Conservation (phyloP, 1,140 invertebrate genomes). For the Temnothorax curvispinosus region DNA sequence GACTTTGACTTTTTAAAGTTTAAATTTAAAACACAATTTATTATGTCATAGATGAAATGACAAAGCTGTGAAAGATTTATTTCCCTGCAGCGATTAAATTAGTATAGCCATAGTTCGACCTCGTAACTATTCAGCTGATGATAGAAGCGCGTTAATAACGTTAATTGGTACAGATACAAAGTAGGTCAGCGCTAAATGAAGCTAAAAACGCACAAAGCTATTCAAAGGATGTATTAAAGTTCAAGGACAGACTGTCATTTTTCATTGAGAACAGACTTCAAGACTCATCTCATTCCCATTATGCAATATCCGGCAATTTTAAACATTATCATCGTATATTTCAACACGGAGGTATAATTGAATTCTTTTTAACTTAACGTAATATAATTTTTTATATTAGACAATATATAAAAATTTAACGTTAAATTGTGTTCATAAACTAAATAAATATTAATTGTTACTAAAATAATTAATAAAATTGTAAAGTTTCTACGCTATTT, state of each 20-base stretch:
- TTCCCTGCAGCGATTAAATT: not conserved
- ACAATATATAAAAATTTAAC: not conserved
- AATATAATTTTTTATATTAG: not conserved
- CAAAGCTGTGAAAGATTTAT: not conserved
- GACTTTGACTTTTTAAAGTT: not conserved
- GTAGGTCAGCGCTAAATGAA: constrained; percentile 32
- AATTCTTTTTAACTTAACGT: not conserved
- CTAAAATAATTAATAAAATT: not conserved
- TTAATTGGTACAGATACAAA: constrained; percentile 73
- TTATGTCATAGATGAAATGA: not conserved
- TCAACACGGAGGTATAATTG: not conserved
- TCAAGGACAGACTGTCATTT: constrained; percentile 50
- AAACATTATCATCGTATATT: not conserved
- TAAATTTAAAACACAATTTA: not conserved
- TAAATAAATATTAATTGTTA: not conserved
- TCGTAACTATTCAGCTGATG: constrained; percentile 66
- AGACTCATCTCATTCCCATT: constrained; percentile 31
- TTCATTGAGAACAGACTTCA: not conserved
- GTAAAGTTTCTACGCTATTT: not conserved
- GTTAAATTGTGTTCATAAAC: not conserved
- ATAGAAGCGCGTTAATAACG: constrained; percentile 58
- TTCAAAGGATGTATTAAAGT: constrained; percentile 28
- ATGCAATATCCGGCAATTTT: constrained; percentile 50
- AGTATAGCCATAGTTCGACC: constrained; percentile 47
- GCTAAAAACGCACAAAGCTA: constrained; percentile 17